Evolutionary conservation across 2,888 invertebrate species (phyloP), one percentile per base, ranked within the genome.

Genomic region (Chrysomela aeneicollis): DNA sequence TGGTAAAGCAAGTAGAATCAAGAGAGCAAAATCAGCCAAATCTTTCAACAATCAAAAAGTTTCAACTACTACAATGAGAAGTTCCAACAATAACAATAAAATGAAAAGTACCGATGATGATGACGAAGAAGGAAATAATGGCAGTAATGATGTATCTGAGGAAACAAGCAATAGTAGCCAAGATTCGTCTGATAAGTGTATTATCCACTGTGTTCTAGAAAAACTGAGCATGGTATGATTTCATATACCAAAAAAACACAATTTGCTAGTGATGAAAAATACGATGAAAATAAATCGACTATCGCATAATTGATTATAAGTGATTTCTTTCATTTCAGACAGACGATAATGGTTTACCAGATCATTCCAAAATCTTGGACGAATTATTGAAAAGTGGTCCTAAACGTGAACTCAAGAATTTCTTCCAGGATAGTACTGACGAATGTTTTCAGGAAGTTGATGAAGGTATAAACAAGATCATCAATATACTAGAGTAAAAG

Each of bases 201-300:
- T 88, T 1, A 79, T 89, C 19, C 89, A 91, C 67, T 92, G 92
- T 76, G 88, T 92, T 75, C 86, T 92, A 76, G 87, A 88, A 64
- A 87, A 89, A 78, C 78, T 91, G 68, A 87, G 89, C 74, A 86
- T 90, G 88, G 92, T 90, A 82, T 80, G 81, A 42, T 42, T 42
- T 15, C 42, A 26, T 5, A 26, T 26, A 6, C 4, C 26, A 26
- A 5, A 26, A 3, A 26, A 26, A 5, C 26, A 6, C 3, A 3
- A 6, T 26, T 26, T 26, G 26, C 3, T 26, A 26, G 6, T 26
- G n/a, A n/a, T n/a, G n/a, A n/a, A n/a, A n/a, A n/a, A n/a, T n/a
- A n/a, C n/a, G n/a, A n/a, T n/a, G n/a, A n/a, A n/a, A n/a, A n/a
- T n/a, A n/a, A n/a, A n/a, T n/a, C n/a, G n/a, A n/a, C n/a, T n/a